Base-by-base conservation (phyloP, 2,888 invertebrate genomes). In the Phasia obesa region DNA sequence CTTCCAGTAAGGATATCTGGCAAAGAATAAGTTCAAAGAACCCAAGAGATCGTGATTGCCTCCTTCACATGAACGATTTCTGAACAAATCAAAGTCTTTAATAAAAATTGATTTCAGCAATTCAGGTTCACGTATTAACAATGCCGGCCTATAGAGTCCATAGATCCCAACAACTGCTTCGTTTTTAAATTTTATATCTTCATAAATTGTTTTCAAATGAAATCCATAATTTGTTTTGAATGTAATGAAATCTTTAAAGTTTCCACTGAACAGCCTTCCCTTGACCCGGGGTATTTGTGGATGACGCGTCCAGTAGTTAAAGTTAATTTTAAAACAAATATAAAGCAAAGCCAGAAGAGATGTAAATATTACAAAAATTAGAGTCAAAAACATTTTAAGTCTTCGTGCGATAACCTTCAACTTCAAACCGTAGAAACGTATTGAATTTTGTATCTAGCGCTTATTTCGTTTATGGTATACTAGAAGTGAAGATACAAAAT, bases 51-150 rank as follows among this genome's bases (percentile, higher is more conserved):
- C 89, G 0, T 44, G 57, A 0, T 60, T 67, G 74, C 88, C 89
- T 1, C 87, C 92, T 77, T 82, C 92, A 87, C 81, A 85, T 0
- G 23, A 19, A 0, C 90, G 89, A 71, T 88, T 88, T 2, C 86
- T 71, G 23, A 89, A 89, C 47, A 81, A 85, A 64, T 88, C 84
- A n/a, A 90, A 89, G 9, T 87, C 78, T 55, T 91, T 92, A 13
- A 92, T 88, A 13, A 92, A 85, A 11, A 93, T 80, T 1, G 87
- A 85, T 60, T 92, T 92, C 0, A 92, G 86, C 0, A 92, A 71
- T 25, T 91, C 90, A 0, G 91, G 91, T 85, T 93, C 92, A 0
- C 91, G 89, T 2, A 91, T 67, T 9, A 92, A 60, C 2, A 93
- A 38, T 2, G 88, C 88, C 0, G 93, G 92, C 2, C 89, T 90